Percentiles rank a stretch among this genome's conserved stretches.
These are phyloP conservation scores for Scaptomyza cyrtandrae DNA, from an alignment of 2,888 invertebrate genomes.

Conservation along the genomic window DNA sequence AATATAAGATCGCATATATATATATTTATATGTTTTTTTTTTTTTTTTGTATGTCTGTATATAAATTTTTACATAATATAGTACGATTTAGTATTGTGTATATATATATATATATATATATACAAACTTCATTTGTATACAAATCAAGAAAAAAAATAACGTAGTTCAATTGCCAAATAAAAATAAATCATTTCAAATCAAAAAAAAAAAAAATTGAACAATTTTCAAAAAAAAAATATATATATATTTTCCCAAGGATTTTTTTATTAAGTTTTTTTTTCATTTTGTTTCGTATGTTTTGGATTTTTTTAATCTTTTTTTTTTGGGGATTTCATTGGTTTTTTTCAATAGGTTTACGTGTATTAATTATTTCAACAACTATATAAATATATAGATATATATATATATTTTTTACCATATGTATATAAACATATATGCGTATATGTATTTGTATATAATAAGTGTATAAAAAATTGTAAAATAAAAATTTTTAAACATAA, in stretches of 20 bases:
- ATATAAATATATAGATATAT: constrained; percentile 33
- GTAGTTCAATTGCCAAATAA: constrained; percentile 43
- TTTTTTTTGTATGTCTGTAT: constrained; percentile 22
- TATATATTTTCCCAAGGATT: constrained; percentile 29
- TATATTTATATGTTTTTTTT: constrained; percentile 4
- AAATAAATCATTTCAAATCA: constrained; percentile 21
- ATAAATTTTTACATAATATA: constrained; percentile 27
- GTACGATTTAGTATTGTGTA: constrained; percentile 34
- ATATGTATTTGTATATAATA: constrained; percentile 30
- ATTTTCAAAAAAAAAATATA: constrained; percentile 34
- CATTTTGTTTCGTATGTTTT: constrained; percentile 23
- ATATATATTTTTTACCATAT: constrained; percentile 21
- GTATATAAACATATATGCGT: constrained; percentile 23
- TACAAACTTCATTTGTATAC: constrained; percentile 3
- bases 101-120: background rate
- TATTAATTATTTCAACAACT: constrained; percentile 53
- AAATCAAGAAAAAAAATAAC: constrained; percentile 45
- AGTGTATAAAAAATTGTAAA: constrained; percentile 55
- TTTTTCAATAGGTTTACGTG: constrained; percentile 23
- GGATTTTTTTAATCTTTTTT: constrained; percentile 30
- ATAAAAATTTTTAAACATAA: constrained; percentile 63
- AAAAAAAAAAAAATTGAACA: constrained; percentile 37
- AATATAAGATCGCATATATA: constrained; percentile 27
- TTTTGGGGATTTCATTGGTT: constrained; percentile 53
- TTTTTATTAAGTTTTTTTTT: constrained; percentile 31